These are phyloP conservation scores for Hybos culiciformis DNA, from an alignment of 2,888 invertebrate genomes.

Conservation along the genomic window DNA sequence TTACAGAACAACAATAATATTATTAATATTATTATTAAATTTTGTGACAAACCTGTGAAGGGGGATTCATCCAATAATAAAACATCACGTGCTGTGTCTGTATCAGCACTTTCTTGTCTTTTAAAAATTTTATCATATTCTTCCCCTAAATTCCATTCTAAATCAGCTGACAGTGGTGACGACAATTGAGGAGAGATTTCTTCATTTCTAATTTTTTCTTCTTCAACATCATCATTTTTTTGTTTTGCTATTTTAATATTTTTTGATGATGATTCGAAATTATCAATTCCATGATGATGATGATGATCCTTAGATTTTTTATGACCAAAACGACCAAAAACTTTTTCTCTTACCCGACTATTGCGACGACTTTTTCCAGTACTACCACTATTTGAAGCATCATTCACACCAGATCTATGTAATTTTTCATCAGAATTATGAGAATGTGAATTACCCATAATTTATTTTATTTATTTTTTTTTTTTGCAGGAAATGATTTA, in stretches of 20 bases:
- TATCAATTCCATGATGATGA: not conserved
- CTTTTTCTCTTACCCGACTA: conserved; percentile 22
- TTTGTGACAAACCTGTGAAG: conserved; percentile 8
- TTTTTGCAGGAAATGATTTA: not conserved
- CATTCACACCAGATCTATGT: not conserved
- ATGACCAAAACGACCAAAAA: conserved; percentile 28
- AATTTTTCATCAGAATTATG: not conserved
- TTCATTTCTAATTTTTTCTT: not conserved
- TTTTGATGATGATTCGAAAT: not conserved
- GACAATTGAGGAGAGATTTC: not conserved
- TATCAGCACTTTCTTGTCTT: conserved; percentile 6
- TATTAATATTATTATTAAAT: not conserved
- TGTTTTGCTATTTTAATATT: not conserved
- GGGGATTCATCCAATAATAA: conserved; percentile 3
- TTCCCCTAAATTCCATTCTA: not conserved
- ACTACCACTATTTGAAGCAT: not conserved
- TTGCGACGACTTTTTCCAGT: conserved; percentile 18
- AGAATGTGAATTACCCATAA: not conserved
- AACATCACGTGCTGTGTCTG: conserved; percentile 6
- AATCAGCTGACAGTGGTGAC: not conserved
- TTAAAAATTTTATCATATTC: not conserved
- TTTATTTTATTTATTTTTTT: not conserved
- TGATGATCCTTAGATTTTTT: conserved; percentile 23
- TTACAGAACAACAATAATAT: not conserved
- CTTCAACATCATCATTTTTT: not conserved